These are phyloP conservation scores for Ladona fulva DNA, from an alignment of 1,140 invertebrate species.

Conservation along the genomic window DNA sequence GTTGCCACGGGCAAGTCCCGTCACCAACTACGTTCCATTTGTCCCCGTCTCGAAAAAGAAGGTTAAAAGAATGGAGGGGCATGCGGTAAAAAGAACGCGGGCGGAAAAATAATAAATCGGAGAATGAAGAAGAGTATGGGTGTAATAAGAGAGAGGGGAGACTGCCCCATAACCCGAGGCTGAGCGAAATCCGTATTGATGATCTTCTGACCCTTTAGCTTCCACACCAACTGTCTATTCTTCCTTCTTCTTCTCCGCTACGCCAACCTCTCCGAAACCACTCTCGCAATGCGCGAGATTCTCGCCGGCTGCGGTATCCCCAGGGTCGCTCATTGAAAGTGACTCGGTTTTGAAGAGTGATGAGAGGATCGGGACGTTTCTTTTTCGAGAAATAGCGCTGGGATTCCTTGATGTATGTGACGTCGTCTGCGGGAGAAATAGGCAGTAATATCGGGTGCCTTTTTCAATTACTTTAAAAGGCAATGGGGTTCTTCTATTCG, in stretches of 20 bases:
- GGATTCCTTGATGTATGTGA: no score
- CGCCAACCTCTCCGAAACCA: no score
- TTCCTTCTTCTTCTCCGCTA: neutral
- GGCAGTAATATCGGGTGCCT: no score
- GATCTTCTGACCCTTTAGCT: neutral
- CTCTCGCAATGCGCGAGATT: neutral
- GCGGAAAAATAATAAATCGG: slow-evolving; percentile 3
- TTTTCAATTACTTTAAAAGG: no score
- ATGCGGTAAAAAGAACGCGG: neutral
- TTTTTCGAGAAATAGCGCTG: no score
- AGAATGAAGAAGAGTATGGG: no score
- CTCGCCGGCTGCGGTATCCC: neutral
- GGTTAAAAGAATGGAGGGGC: no score
- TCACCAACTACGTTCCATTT: no score
- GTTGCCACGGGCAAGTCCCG: no score
- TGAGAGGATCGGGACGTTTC: neutral
- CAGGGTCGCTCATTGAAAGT: neutral
- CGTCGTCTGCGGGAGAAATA: no score
- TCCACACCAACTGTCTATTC: neutral
- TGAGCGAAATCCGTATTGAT: neutral
- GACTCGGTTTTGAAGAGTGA: neutral
- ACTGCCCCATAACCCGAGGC: neutral
- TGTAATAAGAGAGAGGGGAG: neutral
- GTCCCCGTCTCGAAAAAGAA: no score
- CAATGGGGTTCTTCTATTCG: no score